phyloP scores from a whole-genome alignment of 2,113 vertebrate species.

The Phaethornis superciliosus region DNA sequence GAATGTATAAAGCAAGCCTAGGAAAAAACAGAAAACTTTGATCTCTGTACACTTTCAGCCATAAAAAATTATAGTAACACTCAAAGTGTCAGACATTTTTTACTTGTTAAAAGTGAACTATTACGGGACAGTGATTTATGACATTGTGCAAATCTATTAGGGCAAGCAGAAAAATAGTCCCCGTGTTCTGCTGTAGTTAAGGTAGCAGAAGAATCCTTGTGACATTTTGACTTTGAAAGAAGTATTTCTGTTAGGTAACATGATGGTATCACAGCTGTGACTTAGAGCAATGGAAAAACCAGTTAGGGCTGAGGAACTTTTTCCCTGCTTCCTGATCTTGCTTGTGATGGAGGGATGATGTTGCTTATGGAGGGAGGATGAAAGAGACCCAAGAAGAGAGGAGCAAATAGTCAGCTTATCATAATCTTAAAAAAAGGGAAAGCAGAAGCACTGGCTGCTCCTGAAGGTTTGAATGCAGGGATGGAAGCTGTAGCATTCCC shows the following conservation, averaged over 20 bases:
- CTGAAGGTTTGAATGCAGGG: not conserved
- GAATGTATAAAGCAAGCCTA: slow-evolving; percentile 41
- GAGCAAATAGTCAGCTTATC: not conserved
- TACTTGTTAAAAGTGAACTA: slow-evolving; percentile 51
- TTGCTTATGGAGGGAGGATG: not conserved
- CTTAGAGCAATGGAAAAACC: not conserved
- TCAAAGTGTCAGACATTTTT: slow-evolving; percentile 76
- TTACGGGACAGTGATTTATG: slow-evolving; percentile 71
- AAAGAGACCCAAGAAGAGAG: not conserved
- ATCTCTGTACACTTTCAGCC: slow-evolving; percentile 75
- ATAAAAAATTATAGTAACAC: slow-evolving; percentile 80
- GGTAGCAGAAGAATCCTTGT: slow-evolving; percentile 10
- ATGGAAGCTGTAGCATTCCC: not conserved
- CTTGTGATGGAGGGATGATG: no score
- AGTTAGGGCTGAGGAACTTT: not conserved
- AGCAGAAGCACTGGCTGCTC: not conserved
- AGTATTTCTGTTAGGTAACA: not conserved
- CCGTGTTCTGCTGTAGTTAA: slow-evolving; percentile 13
- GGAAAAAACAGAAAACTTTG: slow-evolving; percentile 65
- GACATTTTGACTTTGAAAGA: not conserved
- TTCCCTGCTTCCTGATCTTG: not conserved
- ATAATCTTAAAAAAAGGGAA: not conserved
- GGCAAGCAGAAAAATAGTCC: slow-evolving; percentile 30
- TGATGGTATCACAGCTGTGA: not conserved
- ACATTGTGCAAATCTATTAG: slow-evolving; percentile 29